These are phyloP conservation scores for Theristicus caerulescens DNA, from an alignment of 2,113 vertebrate species.

Conservation along the genomic window DNA sequence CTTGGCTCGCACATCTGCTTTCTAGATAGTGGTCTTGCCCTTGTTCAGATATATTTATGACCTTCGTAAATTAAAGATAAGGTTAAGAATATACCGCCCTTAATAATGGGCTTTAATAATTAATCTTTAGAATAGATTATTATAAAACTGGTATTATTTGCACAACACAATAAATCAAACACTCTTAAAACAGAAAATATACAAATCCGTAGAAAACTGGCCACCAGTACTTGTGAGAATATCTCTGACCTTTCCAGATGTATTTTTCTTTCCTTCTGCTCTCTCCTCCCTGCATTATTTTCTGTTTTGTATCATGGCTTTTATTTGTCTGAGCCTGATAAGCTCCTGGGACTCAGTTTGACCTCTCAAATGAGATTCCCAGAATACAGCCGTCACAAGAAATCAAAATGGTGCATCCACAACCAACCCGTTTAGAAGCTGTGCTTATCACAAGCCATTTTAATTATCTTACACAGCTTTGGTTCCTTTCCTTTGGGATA, in stretches of 20 bases:
- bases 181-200: not conserved
- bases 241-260: not conserved
- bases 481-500: constrained; percentile 55
- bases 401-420: constrained; percentile 35
- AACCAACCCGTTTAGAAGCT: constrained; percentile 52
- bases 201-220: not conserved
- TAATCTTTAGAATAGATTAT: not conserved
- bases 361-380: constrained; percentile 50
- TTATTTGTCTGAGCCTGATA: not conserved
- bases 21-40: constrained; percentile 19
- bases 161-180: not conserved
- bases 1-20: constrained; percentile 11
- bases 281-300: not conserved
- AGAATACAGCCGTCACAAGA: not conserved
- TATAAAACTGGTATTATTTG: not conserved
- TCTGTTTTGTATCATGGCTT: not conserved
- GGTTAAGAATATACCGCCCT: not conserved
- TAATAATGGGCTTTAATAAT: not conserved
- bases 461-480: constrained; percentile 63
- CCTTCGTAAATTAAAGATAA: not conserved
- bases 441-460: constrained; percentile 53
- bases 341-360: not conserved
- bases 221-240: not conserved
- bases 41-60: not conserved
- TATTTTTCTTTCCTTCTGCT: not conserved